Percentiles rank a stretch among this genome's conserved stretches.
phyloP scores from a whole-genome alignment of 1,140 invertebrate species.

The Coenobita brevimanus region DNA sequence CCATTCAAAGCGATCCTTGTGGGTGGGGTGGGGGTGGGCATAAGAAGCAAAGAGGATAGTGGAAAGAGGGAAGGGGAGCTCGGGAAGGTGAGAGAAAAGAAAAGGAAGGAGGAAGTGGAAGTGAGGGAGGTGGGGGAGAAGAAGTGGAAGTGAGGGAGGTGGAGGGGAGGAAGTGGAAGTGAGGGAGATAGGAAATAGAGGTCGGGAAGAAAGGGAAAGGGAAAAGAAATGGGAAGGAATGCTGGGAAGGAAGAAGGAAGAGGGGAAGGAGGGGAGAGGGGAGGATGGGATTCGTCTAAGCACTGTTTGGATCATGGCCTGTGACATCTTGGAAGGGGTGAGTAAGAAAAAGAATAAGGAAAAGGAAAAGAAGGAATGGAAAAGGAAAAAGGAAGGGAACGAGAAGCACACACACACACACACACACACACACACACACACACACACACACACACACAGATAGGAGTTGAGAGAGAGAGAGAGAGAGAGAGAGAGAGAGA shows the following conservation, averaged over 20 bases:
- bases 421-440: constrained; percentile 1
- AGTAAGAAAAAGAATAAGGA: neutral
- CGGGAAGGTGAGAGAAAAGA: too few relatives aligned
- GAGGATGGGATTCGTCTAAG: neutral
- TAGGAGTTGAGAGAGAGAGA: too few relatives aligned
- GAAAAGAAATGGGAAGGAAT: neutral
- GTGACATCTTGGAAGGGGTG: neutral
- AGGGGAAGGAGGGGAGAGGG: neutral
- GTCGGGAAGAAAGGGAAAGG: neutral
- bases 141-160: neutral
- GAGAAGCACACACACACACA: neutral
- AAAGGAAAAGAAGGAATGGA: neutral
- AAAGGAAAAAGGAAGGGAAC: neutral
- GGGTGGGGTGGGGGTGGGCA: too few relatives aligned
- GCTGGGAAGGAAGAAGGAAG: neutral
- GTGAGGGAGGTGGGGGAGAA: neutral
- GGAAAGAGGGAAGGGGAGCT: neutral
- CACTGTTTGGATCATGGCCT: too few relatives aligned
- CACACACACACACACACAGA: neutral
- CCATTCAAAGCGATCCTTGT: too few relatives aligned
- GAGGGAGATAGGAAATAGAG: neutral
- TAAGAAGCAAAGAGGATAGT: neutral
- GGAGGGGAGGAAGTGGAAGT: neutral
- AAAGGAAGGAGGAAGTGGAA: neutral
- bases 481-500: neutral